Evolutionary conservation across 37 sponge, comb jelly and placozoan species (phyloP).

Genomic region (Agelas oroides): DNA sequence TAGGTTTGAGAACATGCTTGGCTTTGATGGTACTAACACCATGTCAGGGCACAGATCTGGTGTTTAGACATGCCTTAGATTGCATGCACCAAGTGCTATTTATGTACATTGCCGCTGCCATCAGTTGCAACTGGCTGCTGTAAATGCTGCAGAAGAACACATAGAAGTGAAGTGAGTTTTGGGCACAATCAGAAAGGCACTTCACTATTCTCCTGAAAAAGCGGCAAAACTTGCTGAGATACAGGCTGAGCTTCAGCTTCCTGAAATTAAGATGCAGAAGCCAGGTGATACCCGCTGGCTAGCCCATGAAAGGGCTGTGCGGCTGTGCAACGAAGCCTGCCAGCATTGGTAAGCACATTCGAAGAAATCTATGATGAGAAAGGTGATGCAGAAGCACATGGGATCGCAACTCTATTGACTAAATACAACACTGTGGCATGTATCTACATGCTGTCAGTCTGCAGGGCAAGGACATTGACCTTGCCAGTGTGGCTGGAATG

Average conservation of each 20-base stretch:
- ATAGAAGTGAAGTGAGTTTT: constrained; percentile 44
- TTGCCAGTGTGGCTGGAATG: constrained; percentile 21
- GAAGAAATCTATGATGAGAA: constrained; percentile 15
- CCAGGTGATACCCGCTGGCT: constrained; percentile 44
- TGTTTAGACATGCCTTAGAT: constrained; percentile 38
- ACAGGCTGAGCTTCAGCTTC: constrained; percentile 42
- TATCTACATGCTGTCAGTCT: constrained; percentile 25
- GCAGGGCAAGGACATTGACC: constrained; percentile 28
- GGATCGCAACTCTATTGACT: not conserved
- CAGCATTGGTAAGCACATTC: constrained; percentile 30
- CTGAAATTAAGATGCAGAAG: constrained; percentile 58
- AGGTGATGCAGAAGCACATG: constrained; percentile 26
- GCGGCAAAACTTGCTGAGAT: constrained; percentile 34
- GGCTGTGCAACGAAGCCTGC: constrained; percentile 41
- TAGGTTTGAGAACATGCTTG: constrained; percentile 32
- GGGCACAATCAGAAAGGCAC: constrained; percentile 51
- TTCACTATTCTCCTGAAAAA: constrained; percentile 44
- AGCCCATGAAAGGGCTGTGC: constrained; percentile 42
- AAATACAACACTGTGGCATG: constrained; percentile 21
- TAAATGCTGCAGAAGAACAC: constrained; percentile 19
- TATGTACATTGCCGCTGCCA: constrained; percentile 62
- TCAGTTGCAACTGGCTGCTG: constrained; percentile 51
- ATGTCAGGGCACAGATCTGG: constrained; percentile 65
- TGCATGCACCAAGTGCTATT: constrained; percentile 51
- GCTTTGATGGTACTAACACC: constrained; percentile 62